A percentile compares a stretch with the other conserved stretches of the same genome.
These are phyloP conservation scores for Isichthys henryi DNA, from an alignment of 2,113 vertebrate species.

Conservation along the genomic window DNA sequence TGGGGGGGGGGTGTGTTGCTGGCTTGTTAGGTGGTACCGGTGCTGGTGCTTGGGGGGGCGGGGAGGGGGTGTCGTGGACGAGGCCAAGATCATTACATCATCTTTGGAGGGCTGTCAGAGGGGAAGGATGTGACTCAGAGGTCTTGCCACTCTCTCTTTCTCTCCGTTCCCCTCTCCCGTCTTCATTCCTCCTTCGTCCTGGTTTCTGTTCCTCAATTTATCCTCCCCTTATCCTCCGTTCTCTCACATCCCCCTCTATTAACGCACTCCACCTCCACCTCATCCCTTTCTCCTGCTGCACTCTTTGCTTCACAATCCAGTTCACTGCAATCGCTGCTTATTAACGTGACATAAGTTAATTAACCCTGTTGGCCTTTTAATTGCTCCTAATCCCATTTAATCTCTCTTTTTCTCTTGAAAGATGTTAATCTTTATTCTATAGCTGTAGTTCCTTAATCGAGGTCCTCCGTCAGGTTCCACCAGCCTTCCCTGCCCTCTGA, in stretches of 20 bases:
- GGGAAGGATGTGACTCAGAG: constrained; percentile 15
- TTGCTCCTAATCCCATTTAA: background rate
- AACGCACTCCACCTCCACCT: background rate
- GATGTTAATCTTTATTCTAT: background rate
- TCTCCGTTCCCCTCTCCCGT: constrained; percentile 17
- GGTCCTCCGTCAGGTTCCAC: background rate
- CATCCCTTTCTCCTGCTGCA: constrained; percentile 10
- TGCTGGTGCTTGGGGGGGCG: constrained; percentile 22
- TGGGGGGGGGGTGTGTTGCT: constrained; percentile 50
- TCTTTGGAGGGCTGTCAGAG: constrained; percentile 57
- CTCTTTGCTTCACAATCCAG: background rate
- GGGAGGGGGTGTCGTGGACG: background rate
- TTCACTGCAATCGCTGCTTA: background rate
- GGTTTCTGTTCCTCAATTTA: constrained; percentile 18
- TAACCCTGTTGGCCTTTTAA: background rate
- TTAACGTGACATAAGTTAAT: background rate
- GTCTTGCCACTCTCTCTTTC: constrained; percentile 20
- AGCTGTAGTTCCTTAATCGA: background rate
- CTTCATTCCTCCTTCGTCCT: constrained; percentile 23
- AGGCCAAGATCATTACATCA: constrained; percentile 78
- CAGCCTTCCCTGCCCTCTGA: background rate
- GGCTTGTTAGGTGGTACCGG: too few relatives aligned
- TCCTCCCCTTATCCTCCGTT: constrained; percentile 27
- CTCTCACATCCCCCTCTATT: background rate
- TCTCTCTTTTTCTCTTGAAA: background rate